Conservation (phyloP, 1,140 invertebrate species). For the Drosophila grimshawi region DNA sequence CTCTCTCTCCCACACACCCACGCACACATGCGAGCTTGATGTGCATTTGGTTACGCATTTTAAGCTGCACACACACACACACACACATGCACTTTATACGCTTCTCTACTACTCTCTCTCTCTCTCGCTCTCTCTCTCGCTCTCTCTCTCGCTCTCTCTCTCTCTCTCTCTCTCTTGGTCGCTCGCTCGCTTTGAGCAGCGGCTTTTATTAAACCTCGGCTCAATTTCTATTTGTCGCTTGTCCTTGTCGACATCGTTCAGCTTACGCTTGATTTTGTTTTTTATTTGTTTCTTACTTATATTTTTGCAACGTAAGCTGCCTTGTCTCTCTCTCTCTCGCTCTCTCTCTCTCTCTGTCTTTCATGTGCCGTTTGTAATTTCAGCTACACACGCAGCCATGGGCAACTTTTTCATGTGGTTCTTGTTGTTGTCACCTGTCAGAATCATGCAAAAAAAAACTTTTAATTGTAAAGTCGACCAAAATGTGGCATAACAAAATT, state of each 20-base stretch:
- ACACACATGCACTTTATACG: background rate
- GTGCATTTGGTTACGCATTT: constrained; percentile 45
- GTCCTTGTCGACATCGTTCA: constrained; percentile 47
- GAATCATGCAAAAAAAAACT: constrained; percentile 49
- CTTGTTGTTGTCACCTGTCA: constrained; percentile 49
- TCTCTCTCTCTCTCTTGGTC: background rate
- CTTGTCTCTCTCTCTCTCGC: constrained; percentile 3
- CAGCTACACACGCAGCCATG: constrained; percentile 26
- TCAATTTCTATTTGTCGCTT: constrained; percentile 51
- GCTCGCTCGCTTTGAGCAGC: constrained; percentile 12
- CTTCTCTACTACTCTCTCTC: background rate
- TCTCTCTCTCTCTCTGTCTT: constrained; percentile 13
- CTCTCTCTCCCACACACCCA: background rate
- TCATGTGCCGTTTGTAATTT: constrained; percentile 43
- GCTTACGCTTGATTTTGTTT: constrained; percentile 21
- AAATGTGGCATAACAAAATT: background rate
- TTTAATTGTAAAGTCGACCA: constrained; percentile 57
- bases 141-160: background rate
- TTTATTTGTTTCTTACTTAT: constrained; percentile 7
- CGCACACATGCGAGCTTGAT: background rate
- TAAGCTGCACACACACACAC: constrained; percentile 30
- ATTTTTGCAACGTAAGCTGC: constrained; percentile 21
- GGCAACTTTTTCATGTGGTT: constrained; percentile 18
- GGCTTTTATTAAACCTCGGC: constrained; percentile 60
- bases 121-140: background rate